These are phyloP conservation scores for Charina bottae DNA, from an alignment of 2,113 vertebrate species.

Conservation along the genomic window DNA sequence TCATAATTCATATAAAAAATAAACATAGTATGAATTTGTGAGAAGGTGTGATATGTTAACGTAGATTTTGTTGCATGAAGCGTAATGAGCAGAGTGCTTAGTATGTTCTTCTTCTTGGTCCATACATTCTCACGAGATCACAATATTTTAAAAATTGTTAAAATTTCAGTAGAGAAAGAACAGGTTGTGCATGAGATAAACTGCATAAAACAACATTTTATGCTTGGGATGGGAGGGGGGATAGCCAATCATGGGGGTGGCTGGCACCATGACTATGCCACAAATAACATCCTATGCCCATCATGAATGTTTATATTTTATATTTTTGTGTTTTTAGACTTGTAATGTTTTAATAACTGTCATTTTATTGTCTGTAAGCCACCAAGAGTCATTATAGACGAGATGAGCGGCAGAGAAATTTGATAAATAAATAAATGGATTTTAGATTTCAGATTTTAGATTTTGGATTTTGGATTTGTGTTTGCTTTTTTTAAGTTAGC, in stretches of 20 bases:
- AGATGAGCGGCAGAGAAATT: no score
- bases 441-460: no score
- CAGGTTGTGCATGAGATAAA: neutral
- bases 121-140: neutral
- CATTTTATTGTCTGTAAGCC: no score
- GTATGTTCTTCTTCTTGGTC: neutral
- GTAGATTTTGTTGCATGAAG: neutral
- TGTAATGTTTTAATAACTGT: no score
- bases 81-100: neutral
- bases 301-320: no score
- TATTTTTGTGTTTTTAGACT: no score
- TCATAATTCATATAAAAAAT: neutral
- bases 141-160: neutral
- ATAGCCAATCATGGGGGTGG: no score
- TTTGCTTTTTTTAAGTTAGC: neutral
- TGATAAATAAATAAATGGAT: neutral
- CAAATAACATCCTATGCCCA: no score
- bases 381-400: no score
- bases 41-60: neutral
- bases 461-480: no score
- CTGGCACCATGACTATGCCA: no score
- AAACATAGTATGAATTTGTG: neutral
- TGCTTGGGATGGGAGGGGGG: no score
- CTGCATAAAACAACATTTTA: neutral
- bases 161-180: neutral